Evolutionary conservation across 1,140 invertebrate genomes (phyloP).

Genomic region (Tetramorium alpestre): DNA sequence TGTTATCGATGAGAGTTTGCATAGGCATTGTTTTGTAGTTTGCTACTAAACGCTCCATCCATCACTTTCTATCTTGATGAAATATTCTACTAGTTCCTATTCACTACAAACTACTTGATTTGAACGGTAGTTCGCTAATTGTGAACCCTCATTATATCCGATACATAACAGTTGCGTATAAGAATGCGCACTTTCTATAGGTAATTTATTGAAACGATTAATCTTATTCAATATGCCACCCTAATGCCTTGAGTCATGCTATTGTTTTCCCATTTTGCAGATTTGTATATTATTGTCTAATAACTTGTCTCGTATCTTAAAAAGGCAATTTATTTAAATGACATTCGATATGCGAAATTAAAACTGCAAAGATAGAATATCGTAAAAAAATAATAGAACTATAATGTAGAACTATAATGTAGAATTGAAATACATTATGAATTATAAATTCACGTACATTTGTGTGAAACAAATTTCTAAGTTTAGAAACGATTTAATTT

Average conservation of each 20-base stretch:
- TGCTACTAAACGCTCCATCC: slow-evolving; percentile 71
- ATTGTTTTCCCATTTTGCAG: not conserved
- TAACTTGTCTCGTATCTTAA: not conserved
- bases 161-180: slow-evolving; percentile 33
- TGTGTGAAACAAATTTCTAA: not conserved
- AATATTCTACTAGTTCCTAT: slow-evolving; percentile 69
- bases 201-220: slow-evolving; percentile 17
- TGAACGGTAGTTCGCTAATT: slow-evolving; percentile 62
- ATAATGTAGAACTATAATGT: too few species aligned
- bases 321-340: not conserved
- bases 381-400: not conserved
- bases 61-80: slow-evolving; percentile 72
- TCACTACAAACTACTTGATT: slow-evolving; percentile 65
- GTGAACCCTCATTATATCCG: slow-evolving; percentile 62
- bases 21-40: slow-evolving; percentile 73
- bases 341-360: not conserved
- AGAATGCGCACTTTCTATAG: slow-evolving; percentile 11
- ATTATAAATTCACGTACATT: not conserved
- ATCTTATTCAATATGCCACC: not conserved
- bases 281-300: not conserved
- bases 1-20: slow-evolving; percentile 71
- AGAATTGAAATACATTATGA: not conserved
- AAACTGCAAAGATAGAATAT: not conserved
- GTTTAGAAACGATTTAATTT: not conserved
- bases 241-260: not conserved